Base-by-base conservation (phyloP, 2,113 vertebrate genomes). In the Brachyistius frenatus region DNA sequence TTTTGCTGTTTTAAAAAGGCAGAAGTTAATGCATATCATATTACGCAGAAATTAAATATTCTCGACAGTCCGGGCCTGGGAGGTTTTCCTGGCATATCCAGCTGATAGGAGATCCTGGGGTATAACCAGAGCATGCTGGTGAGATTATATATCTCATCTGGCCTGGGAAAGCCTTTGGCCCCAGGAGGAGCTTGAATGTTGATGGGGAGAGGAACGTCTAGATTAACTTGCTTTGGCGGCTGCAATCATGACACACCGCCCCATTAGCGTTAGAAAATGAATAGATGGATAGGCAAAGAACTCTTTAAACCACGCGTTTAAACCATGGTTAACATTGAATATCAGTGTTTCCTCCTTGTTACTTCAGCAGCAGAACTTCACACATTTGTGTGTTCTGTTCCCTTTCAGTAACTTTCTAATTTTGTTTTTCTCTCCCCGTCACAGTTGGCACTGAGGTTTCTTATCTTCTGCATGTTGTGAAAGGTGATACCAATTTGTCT, bases 401-500 rank as follows among this genome's bases (percentile, higher is more conserved):
- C 41, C 36, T 52, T 68, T 68, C 52, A 36, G 7, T 46, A 46
- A 70, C 31, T 33, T 53, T 23, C 30, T 10, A 23, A 44, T 23
- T 44, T 6, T 37, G 23, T 23, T 23, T 23, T 23, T 23, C 23
- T 23, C 23, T 23, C 23, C 23, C 60, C 14, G n/a, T 32, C 2
- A 33, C 37, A 35, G 44, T 49, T 65, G 32, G 39, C 10, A 23
- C 16, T 52, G 16, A 72, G 32, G 55, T 73, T 54, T 62, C 53
- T 68, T 44, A 64, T 80, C 58, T 31, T 41, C 36, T 33, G 35
- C 41, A n/a, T 41, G 76, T 65, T 69, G 58, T 76, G 47, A 83
- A 73, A 76, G 36, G 53, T 85, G 71, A 83, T 7, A 63, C 47
- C 2, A 37, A 64, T 41, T 50, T 72, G 35, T 53, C 70, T 69